Base-by-base conservation (phyloP, 2,888 invertebrate genomes). In the Amphimallon solstitiale region DNA sequence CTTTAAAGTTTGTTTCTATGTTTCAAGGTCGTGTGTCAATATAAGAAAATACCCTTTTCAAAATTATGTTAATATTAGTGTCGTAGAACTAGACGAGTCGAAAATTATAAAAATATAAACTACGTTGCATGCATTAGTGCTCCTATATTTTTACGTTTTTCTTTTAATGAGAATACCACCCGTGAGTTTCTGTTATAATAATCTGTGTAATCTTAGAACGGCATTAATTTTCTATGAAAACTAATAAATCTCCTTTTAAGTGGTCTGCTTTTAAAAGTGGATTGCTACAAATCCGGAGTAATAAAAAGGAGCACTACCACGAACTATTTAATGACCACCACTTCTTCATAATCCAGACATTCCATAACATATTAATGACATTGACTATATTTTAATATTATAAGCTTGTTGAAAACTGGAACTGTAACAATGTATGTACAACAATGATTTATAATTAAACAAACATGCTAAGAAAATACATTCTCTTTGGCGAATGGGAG, bases 171-270 rank as follows among this genome's bases (percentile, higher is more conserved):
- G 56, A 43, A 59, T 59, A 45, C 56, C 56, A 59, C 56, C 56
- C 56, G 43, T 59, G 14, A 19, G 43, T 23, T 59, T 45, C 15
- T 9, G 56, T 59, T n/a, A n/a, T n/a, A 59, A 59, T 59, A 59
- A 59, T 59, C 56, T 40, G 15, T 15, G 56, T 59, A 59, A 59
- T 59, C 56, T 59, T 59, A 59, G 62, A 62, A 62, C 49, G 51
- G 62, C 49, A 51, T 62, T 51, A 51, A 51, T 62, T 62, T 49
- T 62, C 51, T 10, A 51, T 21, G 62, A 51, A 62, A 62, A 62
- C 49, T 62, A 51, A 62, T 49, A 48, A 62, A 51, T 62, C 49
- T 38, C 29, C 14, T 46, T 21, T 51, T 62, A 62, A 62, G 62
- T 62, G 46, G 51, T 62, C n/a, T 35, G 38, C 21, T 29, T 38